A percentile compares a stretch with the other conserved stretches of the same genome.
Evolutionary conservation across 2,888 invertebrate genomes (phyloP).

Genomic region (Leptinotarsa juncta): DNA sequence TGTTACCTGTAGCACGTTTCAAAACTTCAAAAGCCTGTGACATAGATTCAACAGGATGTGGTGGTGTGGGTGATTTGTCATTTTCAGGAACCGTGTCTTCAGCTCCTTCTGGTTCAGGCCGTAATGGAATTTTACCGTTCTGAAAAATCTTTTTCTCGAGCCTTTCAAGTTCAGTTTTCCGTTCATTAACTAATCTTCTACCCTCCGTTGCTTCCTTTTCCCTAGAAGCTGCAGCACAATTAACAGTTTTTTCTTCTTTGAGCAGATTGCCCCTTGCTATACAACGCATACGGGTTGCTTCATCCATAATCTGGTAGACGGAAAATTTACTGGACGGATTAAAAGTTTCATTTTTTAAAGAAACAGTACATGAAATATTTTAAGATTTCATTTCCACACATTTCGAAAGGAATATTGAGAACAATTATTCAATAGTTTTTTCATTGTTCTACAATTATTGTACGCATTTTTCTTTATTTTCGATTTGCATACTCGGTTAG

Average conservation of each 20-base stretch:
- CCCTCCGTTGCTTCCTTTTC: slow-evolving; percentile 74
- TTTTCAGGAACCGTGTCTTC: slow-evolving; percentile 62
- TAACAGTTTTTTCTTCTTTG: slow-evolving; percentile 77
- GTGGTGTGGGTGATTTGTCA: slow-evolving; percentile 53
- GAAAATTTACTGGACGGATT: neutral
- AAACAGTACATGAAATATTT: too few species aligned
- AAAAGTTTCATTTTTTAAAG: too few species aligned
- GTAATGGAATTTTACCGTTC: slow-evolving; percentile 65
- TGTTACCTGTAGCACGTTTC: slow-evolving; percentile 77
- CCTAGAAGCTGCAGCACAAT: slow-evolving; percentile 75
- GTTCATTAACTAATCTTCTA: slow-evolving; percentile 77
- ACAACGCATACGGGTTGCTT: slow-evolving; percentile 79
- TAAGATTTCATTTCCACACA: too few species aligned
- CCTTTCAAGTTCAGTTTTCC: slow-evolving; percentile 79
- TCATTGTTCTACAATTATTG: too few species aligned
- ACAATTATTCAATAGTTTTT: too few species aligned
- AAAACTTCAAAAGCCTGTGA: slow-evolving; percentile 79
- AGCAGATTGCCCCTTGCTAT: slow-evolving; percentile 76
- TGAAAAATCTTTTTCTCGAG: slow-evolving; percentile 83
- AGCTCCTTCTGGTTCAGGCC: slow-evolving; percentile 59
- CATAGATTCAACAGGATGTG: slow-evolving; percentile 66
- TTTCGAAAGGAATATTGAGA: too few species aligned
- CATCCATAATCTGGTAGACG: slow-evolving; percentile 72
- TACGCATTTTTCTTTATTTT: too few species aligned
- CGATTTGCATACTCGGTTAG: too few species aligned